Percentiles rank a stretch among this genome's conserved stretches.
Evolutionary conservation across 92 coral and sea anemone species (phyloP).

Genomic region (Epizoanthus ramosus): DNA sequence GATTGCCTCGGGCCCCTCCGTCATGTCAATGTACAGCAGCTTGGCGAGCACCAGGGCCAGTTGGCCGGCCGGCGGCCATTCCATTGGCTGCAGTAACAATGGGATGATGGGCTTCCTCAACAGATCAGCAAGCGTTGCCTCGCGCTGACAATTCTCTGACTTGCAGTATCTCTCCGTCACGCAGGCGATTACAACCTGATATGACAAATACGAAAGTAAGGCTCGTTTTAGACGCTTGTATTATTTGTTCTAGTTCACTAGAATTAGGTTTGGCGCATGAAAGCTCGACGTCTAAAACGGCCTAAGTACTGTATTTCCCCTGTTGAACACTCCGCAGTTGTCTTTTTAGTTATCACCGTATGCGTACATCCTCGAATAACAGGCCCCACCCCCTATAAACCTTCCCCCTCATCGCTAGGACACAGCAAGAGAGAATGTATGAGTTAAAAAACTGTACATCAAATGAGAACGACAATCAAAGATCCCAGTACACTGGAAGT

Average conservation of each 20-base stretch:
- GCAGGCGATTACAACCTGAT: constrained; percentile 77
- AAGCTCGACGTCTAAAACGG: not conserved
- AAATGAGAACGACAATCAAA: too few relatives aligned
- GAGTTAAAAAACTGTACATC: too few relatives aligned
- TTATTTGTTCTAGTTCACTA: too few relatives aligned
- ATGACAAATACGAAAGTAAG: not conserved
- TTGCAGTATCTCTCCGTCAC: constrained; percentile 77
- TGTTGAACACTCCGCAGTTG: too few relatives aligned
- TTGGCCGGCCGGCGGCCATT: constrained; percentile 80
- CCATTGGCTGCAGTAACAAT: constrained; percentile 69
- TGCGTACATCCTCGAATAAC: too few relatives aligned
- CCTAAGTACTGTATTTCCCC: too few relatives aligned
- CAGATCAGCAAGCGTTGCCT: constrained; percentile 82
- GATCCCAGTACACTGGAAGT: too few relatives aligned
- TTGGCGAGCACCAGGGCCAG: not conserved
- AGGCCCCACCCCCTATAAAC: too few relatives aligned
- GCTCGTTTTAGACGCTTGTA: too few relatives aligned
- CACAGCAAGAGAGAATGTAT: too few relatives aligned
- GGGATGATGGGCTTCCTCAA: constrained; percentile 86
- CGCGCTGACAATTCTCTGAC: constrained; percentile 92
- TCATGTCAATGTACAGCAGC: not conserved
- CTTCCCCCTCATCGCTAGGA: too few relatives aligned
- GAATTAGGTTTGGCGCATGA: not conserved
- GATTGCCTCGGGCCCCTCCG: not conserved
- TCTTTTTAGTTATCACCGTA: too few relatives aligned